A percentile compares a stretch with the other conserved stretches of the same genome.
Conservation (phyloP, 2,113 vertebrate genomes). For the Heterocephalus glaber region DNA sequence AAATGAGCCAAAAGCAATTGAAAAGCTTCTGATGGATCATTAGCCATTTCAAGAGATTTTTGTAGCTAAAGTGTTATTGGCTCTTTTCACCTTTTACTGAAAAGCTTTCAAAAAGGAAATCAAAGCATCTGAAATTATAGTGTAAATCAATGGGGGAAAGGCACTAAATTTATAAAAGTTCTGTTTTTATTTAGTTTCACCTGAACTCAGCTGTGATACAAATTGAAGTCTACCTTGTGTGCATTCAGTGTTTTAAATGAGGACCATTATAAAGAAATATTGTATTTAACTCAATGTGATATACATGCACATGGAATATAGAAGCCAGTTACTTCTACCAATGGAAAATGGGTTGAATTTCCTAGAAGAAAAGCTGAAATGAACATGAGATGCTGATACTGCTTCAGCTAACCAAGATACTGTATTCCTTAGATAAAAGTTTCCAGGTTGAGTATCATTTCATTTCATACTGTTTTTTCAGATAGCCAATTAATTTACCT, state of each 20-base stretch:
- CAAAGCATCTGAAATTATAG: constrained; percentile 20
- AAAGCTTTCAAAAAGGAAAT: constrained; percentile 39
- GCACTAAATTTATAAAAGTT: background rate
- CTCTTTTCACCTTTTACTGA: constrained; percentile 22
- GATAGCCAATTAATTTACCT: background rate
- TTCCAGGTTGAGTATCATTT: background rate
- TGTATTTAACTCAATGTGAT: background rate
- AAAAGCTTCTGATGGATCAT: constrained; percentile 27
- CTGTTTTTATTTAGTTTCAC: background rate
- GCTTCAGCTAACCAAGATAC: background rate
- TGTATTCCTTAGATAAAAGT: background rate
- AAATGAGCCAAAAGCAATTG: constrained; percentile 45
- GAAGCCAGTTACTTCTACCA: background rate
- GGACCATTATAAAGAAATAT: background rate
- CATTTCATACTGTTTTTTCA: background rate
- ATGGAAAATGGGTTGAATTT: background rate
- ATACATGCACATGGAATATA: background rate
- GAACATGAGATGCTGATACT: background rate
- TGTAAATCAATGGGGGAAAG: background rate
- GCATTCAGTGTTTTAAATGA: background rate
- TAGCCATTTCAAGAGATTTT: constrained; percentile 37
- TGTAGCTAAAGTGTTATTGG: background rate
- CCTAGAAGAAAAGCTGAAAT: constrained; percentile 16
- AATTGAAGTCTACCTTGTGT: background rate
- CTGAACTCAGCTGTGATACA: background rate